Evolutionary conservation across 2,113 vertebrate genomes (phyloP), one percentile per base, ranked within the genome.

Genomic region (Garra rufa): DNA sequence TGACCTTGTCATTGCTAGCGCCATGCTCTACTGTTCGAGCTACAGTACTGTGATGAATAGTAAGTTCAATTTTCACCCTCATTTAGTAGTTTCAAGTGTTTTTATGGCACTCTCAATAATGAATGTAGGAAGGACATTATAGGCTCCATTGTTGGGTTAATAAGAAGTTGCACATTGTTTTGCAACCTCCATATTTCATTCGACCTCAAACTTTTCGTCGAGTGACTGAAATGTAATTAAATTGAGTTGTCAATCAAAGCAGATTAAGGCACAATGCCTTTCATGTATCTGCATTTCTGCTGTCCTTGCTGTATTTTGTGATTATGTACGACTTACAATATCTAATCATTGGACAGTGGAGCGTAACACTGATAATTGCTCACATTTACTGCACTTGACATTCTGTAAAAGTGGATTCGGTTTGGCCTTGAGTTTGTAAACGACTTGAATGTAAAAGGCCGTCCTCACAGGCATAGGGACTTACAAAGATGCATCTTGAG

Each of bases 141-240:
- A 30, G 55, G 57, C 14, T 83, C 24, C 48, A 71, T 71, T 85
- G 48, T 71, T 52, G 34, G 21, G 48, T 57, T 79, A 69, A 79
- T 44, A 7, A 85, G 65, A 69, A 71, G 26, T n/a, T 78, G 50
- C 59, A 30, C 38, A 41, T 84, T 79, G 83, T 84, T 84, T 77
- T 59, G 50, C 46, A 48, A 24, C 41, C 30, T 38, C 26, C 0
- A 34, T 77, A 4, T 76, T 48, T 76, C 15, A 83, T 50, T 76
- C 34, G 28, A 52, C 69, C 38, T 48, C n/a, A 65, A 26, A 63
- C 73, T 76, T 59, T 76, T 10, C 65, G 34, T 15, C 3, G 34
- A 44, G 76, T 43, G 63, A 79, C 61, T 57, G 65, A 84, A 79
- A 78, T 84, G 26, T 84, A 78, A 78, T 79, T 79, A 70, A 70